Base-by-base conservation (phyloP, 2,888 invertebrate genomes). In the Nineta flava region DNA sequence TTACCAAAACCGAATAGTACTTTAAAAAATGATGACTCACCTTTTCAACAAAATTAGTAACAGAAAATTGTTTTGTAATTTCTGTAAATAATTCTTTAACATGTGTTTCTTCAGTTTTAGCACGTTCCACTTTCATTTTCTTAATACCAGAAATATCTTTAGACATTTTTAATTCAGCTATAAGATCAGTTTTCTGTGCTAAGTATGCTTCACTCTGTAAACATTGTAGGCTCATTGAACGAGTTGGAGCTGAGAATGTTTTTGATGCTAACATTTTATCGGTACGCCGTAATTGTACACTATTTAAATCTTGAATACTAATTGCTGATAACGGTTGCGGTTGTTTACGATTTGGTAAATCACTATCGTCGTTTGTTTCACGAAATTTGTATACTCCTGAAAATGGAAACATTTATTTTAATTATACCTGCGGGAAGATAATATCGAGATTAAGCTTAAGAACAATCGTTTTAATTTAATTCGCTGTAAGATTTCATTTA, bases 131-230 rank as follows among this genome's bases (percentile, higher is more conserved):
- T 66, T 92, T 93, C 74, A 92, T 68, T 66, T 92, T 92, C 67
- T 86, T 87, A 49, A 94, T 91, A n/a, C 93, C 93, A 1, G 87
- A 84, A 54, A 92, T 88, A 63, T 93, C 91, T 65, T 85, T 91
- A 43, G 91, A 90, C 73, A 88, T 80, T 67, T 93, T 93, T 53
- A 94, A 69, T 62, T 94, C 94, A 45, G 91, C 92, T 54, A 94
- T 93, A 46, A 94, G 70, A 65, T 92, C 90, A 21, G 82, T 86
- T 66, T 88, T 90, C 54, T 79, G 83, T 47, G 77, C 75, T 58
- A 80, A 73, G 68, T 80, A 87, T 44, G 80, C 76, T 54, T 85
- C 85, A 51, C 75, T 77, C 50, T 81, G 75, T 38, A 82, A 65
- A 58, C 82, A 81, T 64, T 83, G 83, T 64, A 87, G 73, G 59